Conservation (phyloP, 2,888 invertebrate species). For the Watsonalla binaria region DNA sequence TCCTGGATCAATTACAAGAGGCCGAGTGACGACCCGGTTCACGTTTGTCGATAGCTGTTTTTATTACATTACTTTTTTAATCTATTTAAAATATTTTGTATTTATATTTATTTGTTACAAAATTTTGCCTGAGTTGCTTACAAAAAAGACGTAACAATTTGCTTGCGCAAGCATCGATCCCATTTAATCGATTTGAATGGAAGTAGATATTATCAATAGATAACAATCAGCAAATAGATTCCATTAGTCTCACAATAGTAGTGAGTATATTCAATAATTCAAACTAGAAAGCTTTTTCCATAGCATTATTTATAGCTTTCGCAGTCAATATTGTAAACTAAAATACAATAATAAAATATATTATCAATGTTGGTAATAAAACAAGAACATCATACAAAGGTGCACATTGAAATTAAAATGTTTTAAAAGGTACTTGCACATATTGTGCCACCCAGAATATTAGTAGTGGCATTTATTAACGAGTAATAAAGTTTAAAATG, state of each 20-base stretch:
- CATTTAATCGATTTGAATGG: conserved; percentile 56
- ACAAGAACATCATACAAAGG: conserved; percentile 54
- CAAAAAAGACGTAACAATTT: conserved; percentile 31
- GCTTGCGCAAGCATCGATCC: conserved; percentile 45
- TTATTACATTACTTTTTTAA: conserved; percentile 41
- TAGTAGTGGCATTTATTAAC: conserved; percentile 16
- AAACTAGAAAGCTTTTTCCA: conserved; percentile 7
- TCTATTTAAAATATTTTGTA: neutral
- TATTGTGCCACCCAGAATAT: conserved; percentile 10
- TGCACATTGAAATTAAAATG: conserved; percentile 70
- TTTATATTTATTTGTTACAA: conserved; percentile 37
- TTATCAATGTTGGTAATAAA: conserved; percentile 30
- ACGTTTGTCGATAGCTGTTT: conserved; percentile 55
- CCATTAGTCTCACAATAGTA: conserved; percentile 51
- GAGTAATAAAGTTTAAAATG: conserved; percentile 31
- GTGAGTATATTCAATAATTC: conserved; percentile 37
- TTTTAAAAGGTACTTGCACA: conserved; percentile 43
- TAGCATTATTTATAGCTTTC: neutral
- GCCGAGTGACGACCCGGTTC: conserved; percentile 65
- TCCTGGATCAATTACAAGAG: conserved; percentile 76
- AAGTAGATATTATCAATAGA: conserved; percentile 57
- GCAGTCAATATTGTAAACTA: conserved; percentile 2
- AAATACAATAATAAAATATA: conserved; percentile 15
- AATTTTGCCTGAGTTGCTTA: conserved; percentile 35
- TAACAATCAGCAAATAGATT: conserved; percentile 60